Base-by-base conservation (phyloP, 2,113 vertebrate species). In the Chloropsis hardwickii region DNA sequence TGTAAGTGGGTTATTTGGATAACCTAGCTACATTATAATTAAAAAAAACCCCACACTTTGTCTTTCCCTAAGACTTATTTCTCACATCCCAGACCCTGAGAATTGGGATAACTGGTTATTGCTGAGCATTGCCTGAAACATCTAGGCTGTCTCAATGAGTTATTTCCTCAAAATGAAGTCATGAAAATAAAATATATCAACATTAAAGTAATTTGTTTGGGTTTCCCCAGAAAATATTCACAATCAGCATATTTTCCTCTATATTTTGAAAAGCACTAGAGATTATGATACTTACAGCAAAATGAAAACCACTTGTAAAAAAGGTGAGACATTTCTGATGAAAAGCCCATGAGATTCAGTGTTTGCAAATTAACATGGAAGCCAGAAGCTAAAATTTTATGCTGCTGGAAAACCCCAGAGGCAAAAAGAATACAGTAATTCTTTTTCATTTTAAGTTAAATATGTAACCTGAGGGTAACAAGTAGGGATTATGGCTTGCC, bases 401-500 rank as follows among this genome's bases (percentile, higher is more conserved):
- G 24, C 69, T 58, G 6, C 31, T 92, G 61, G 28, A 92, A 86
- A 92, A 66, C 45, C 92, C 66, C 4, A 21, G 31, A 37, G 90
- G 69, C 10, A 84, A 84, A 97, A 94, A 37, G 6, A 83, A 50
- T 73, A 62, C 28, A 86, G 50, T 88, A 82, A 94, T 94, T 78
- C 86, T 88, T 84, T 16, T 94, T 90, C 62, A 78, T 73, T 96
- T 95, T 80, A 90, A 84, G 92, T 81, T 87, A 64, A 69, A 90
- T 65, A 69, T 77, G 67, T 85, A 91, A 95, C 94, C 91, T 85
- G 87, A 80, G 86, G 91, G 94, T 95, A 95, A 95, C 78, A 95
- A 89, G 80, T 45, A 94, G 81, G 24, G 82, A 95, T 95, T 95
- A 92, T 88, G 94, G 33, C 62, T 88, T 95, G 88, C 94, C 87